Evolutionary conservation across 2,797 vertebrate species (phyloP).

Genomic region (Aphelocoma californica): DNA sequence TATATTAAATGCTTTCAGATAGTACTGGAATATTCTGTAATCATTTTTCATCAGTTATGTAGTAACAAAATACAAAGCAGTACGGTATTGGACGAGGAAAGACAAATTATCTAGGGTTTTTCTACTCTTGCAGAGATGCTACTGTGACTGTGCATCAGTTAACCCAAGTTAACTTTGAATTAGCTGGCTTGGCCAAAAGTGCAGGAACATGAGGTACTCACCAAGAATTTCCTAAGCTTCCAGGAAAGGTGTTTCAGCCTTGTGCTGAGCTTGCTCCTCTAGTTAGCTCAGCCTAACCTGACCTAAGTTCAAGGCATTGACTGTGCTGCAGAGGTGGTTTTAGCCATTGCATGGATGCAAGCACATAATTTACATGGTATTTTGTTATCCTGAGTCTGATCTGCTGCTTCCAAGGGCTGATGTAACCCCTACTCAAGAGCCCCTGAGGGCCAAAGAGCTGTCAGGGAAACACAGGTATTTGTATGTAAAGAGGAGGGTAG

Average conservation of each 20-base stretch:
- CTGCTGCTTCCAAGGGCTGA: not conserved
- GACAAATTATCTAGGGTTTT: not conserved
- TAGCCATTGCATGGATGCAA: not conserved
- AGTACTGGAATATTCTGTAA: not conserved
- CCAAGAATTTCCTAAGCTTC: not conserved
- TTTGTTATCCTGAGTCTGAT: not conserved
- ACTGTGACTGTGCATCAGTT: not conserved
- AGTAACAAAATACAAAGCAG: not conserved
- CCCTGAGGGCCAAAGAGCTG: not conserved
- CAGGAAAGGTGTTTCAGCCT: not conserved
- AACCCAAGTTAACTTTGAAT: not conserved
- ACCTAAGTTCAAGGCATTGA: not conserved
- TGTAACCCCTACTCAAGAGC: not conserved
- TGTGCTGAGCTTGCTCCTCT: not conserved
- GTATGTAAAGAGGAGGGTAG: not conserved
- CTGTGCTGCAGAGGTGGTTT: not conserved
- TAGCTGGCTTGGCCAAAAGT: not conserved
- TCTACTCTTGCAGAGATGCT: not conserved
- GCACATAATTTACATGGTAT: fast-evolving
- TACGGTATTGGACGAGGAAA: not conserved
- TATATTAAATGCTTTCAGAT: not conserved
- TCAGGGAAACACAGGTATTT: not conserved
- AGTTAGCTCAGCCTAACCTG: not conserved
- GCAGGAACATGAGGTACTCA: fast-evolving
- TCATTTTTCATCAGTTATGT: not conserved